phyloP scores from a whole-genome alignment of 2,888 invertebrate genomes.

The Linnaemya tessellans region DNA sequence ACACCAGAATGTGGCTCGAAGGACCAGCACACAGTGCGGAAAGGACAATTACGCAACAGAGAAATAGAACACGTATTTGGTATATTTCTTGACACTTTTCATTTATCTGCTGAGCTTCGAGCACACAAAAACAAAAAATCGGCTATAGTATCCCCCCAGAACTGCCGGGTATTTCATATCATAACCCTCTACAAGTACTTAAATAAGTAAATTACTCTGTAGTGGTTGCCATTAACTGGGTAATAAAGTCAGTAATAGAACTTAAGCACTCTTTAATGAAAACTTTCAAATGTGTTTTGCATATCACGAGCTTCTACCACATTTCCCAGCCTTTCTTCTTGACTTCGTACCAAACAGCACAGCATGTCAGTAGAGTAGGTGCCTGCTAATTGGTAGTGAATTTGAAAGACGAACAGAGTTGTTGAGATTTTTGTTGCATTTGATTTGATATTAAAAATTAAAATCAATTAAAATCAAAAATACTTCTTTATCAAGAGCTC shows the following conservation, averaged over 20 bases:
- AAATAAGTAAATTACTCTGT: background rate
- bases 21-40: background rate
- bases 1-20: no score
- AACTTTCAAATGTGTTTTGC: background rate
- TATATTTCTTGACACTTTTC: no score
- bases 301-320: slow-evolving; percentile 1
- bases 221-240: slow-evolving; percentile 35
- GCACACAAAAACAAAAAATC: no score
- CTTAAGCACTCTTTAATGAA: background rate
- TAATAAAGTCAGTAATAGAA: slow-evolving; percentile 43
- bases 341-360: background rate
- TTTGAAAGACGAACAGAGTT: background rate
- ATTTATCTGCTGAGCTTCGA: no score
- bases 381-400: background rate
- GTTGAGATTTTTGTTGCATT: background rate
- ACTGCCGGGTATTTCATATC: background rate
- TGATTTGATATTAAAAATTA: slow-evolving; percentile 38
- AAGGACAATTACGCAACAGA: no score
- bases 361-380: background rate
- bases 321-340: background rate
- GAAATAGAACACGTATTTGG: no score
- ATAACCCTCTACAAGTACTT: background rate
- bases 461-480: slow-evolving; percentile 57
- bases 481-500: slow-evolving; percentile 3
- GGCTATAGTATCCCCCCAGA: background rate